Evolutionary conservation across 1,140 invertebrate genomes (phyloP).

Genomic region (Centruroides sculpturatus): DNA sequence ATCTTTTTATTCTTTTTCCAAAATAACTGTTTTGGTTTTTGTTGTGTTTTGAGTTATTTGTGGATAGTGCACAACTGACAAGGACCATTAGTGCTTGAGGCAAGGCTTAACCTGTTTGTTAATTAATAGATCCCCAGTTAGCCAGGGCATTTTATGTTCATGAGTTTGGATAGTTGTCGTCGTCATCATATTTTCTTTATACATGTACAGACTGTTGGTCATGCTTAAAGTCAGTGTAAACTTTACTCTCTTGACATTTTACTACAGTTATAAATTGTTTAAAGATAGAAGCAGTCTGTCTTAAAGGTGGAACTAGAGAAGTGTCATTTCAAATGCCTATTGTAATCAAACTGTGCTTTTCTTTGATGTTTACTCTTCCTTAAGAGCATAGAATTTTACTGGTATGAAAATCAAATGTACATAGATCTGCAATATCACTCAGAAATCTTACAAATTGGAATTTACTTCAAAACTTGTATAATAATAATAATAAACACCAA

Average conservation of each 20-base stretch:
- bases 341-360: slow-evolving; percentile 46
- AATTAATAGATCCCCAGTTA: too few species aligned
- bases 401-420: slow-evolving; percentile 64
- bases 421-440: slow-evolving; percentile 59
- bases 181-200: too few species aligned
- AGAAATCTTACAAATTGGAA: slow-evolving; percentile 59
- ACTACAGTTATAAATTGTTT: slow-evolving; percentile 95
- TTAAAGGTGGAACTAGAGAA: slow-evolving; percentile 80
- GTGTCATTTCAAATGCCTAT: slow-evolving; percentile 72
- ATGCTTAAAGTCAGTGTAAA: slow-evolving; percentile 73
- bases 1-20: slow-evolving; percentile 85
- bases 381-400: slow-evolving; percentile 48
- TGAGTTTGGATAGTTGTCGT: too few species aligned
- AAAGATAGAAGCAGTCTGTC: slow-evolving; percentile 96
- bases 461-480: slow-evolving; percentile 54
- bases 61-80: too few species aligned
- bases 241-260: slow-evolving; percentile 46
- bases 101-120: too few species aligned
- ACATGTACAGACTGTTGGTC: slow-evolving; percentile 30
- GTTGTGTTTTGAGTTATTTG: slow-evolving; percentile 36
- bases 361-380: slow-evolving; percentile 47
- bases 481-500: slow-evolving; percentile 15
- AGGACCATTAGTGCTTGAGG: too few species aligned
- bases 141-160: too few species aligned
- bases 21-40: slow-evolving; percentile 79